These are phyloP conservation scores for Pleuronectes platessa DNA, from an alignment of 2,113 vertebrate genomes.

Conservation along the genomic window DNA sequence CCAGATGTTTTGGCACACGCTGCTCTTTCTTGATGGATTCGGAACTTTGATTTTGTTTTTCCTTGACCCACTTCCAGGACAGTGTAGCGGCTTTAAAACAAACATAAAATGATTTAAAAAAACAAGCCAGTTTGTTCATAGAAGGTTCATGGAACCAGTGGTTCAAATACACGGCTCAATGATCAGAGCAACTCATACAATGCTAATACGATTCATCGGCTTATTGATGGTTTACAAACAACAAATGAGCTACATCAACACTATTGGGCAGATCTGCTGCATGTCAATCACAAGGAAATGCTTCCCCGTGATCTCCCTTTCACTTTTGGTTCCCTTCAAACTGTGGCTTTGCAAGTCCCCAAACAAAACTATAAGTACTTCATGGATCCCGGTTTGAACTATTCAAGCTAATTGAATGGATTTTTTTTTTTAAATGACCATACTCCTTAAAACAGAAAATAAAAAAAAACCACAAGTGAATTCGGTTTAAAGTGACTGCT, in stretches of 20 bases:
- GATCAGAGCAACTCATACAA: conserved; percentile 30
- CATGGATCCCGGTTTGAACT: conserved; percentile 48
- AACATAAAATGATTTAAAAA: conserved; percentile 41
- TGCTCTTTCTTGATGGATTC: conserved; percentile 43
- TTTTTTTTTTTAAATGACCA: conserved; percentile 19
- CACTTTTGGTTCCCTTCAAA: conserved; percentile 59
- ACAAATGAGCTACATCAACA: conserved; percentile 6
- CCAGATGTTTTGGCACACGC: conserved; percentile 64
- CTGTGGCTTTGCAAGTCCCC: conserved; percentile 23
- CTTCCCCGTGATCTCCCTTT: conserved; percentile 28
- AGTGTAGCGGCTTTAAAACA: conserved; percentile 58
- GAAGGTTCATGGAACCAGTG: conserved; percentile 63
- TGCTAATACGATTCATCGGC: conserved; percentile 22
- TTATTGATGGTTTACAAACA: conserved; percentile 7
- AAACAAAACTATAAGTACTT: not conserved
- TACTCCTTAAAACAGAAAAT: conserved; percentile 24
- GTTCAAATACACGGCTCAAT: conserved; percentile 36
- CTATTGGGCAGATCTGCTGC: conserved; percentile 49
- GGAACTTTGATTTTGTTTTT: conserved; percentile 4
- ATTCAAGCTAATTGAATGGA: conserved; percentile 41
- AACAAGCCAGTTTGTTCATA: conserved; percentile 40
- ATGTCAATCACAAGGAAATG: conserved; percentile 38
- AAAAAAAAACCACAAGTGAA: not conserved
- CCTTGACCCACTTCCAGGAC: conserved; percentile 45
- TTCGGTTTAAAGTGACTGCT: conserved; percentile 37